Evolutionary conservation across 2,888 invertebrate genomes (phyloP), one percentile per base, ranked within the genome.

Genomic region (Rhyacophila evoluta): DNA sequence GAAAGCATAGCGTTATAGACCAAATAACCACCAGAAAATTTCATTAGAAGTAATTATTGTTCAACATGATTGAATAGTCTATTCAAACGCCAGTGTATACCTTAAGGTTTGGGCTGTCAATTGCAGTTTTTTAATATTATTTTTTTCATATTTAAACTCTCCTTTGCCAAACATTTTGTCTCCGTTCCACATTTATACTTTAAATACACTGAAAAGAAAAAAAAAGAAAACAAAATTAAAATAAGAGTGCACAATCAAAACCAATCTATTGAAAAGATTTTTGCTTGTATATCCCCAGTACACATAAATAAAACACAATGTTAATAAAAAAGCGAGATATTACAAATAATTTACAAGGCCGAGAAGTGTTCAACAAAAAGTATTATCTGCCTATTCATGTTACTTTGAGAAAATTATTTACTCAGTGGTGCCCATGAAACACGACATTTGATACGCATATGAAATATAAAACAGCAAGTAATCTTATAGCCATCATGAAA

Each of bases 201-300:
- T 79, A 81, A 81, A 82, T 80, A 81, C 77, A 82, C 78, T 78
- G 81, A 71, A 81, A 79, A 81, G 12, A 81, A 75, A 80, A 72
- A 68, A 68, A 82, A 84, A 78, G 85, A 85, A 86, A 84, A 81
- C 85, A 41, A 85, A 85, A 83, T 72, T 82, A 27, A 55, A 41
- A 27, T 39, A 74, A 27, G 33, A 2, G 12, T 19, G 79, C 83
- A 28, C n/a, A 80, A 55, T 68, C 83, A 84, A 81, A 75, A 79
- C 78, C 80, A 55, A 70, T 33, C 5, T 10, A 81, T 73, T 1
- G 75, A 71, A 8, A 79, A 82, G 73, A 81, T 15, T 37, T n/a
- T 67, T 38, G 10, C 12, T 68, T 27, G 71, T 73, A 78, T 80
- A 83, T 11, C n/a, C 70, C 27, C 8, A 8, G n/a, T 4, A 33